phyloP scores from a whole-genome alignment of 2,888 invertebrate species.

The Drepanosiphum platanoidis region DNA sequence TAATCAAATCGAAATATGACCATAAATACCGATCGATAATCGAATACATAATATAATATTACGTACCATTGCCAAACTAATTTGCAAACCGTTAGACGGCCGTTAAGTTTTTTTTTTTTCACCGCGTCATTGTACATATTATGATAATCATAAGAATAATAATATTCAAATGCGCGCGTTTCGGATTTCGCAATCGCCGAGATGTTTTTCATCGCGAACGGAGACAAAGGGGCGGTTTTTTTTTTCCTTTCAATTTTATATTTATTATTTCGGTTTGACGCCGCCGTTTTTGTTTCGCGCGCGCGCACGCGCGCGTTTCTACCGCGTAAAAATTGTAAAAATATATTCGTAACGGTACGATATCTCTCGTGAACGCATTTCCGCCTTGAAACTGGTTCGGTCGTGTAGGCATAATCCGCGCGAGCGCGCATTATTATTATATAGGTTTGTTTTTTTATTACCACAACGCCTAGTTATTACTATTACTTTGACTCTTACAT shows the following conservation, averaged over 20 bases:
- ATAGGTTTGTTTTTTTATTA: neutral
- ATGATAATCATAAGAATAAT: too few relatives aligned
- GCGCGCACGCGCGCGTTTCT: neutral
- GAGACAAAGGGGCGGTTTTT: too few relatives aligned
- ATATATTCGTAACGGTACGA: conserved; percentile 37
- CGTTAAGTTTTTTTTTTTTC: too few relatives aligned
- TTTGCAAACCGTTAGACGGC: neutral
- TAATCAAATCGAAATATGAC: too few relatives aligned
- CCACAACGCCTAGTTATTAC: neutral
- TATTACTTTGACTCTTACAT: neutral
- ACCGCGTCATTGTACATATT: too few relatives aligned
- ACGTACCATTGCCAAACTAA: neutral
- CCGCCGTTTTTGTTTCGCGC: neutral
- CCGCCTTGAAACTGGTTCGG: conserved; percentile 51
- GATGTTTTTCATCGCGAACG: too few relatives aligned
- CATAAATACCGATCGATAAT: neutral
- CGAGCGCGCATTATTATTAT: neutral
- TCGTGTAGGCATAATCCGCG: neutral
- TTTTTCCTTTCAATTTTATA: too few relatives aligned
- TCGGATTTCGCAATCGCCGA: too few relatives aligned
- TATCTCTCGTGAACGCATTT: conserved; percentile 17
- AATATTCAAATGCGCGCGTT: too few relatives aligned
- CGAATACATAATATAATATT: neutral
- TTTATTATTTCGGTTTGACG: too few relatives aligned
- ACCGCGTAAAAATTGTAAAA: too few relatives aligned